A percentile compares a stretch with the other conserved stretches of the same genome.
phyloP scores from a whole-genome alignment of 2,797 vertebrate species.

The Phataginus tetradactyla region DNA sequence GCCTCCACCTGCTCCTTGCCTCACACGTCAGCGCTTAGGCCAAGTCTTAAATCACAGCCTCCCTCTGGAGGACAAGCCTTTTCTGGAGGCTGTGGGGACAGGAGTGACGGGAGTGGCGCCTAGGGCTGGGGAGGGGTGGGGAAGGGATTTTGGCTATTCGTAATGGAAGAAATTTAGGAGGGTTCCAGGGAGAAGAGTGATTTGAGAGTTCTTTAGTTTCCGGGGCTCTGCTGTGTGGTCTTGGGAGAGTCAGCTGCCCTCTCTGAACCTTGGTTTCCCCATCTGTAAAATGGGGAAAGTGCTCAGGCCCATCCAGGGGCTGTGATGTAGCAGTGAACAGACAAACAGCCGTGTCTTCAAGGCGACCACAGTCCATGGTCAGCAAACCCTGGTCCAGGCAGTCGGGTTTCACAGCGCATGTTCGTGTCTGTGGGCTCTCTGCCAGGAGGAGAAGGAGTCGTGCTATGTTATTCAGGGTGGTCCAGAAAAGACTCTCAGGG shows the following conservation, averaged over 20 bases:
- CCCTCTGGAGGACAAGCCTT: not conserved
- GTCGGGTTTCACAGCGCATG: fast-evolving
- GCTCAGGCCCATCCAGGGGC: not conserved
- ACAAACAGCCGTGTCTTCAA: not conserved
- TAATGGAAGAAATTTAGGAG: not conserved
- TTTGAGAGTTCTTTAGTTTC: not conserved
- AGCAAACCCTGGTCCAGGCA: not conserved
- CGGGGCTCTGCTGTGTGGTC: not conserved
- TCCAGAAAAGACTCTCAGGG: not conserved
- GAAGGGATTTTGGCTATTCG: not conserved
- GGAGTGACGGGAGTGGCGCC: not conserved
- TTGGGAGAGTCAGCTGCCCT: not conserved
- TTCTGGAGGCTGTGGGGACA: conserved; percentile 8
- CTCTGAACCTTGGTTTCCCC: not conserved
- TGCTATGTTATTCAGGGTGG: not conserved
- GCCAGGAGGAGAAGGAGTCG: not conserved
- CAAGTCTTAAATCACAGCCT: conserved; percentile 52
- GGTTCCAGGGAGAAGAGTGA: not conserved
- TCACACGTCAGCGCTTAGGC: conserved; percentile 39
- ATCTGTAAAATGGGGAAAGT: not conserved
- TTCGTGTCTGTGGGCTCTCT: fast-evolving
- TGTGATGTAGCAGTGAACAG: not conserved
- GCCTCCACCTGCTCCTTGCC: conserved; percentile 21
- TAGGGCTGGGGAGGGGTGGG: too few species aligned
- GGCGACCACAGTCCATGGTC: fast-evolving